Conservation (phyloP, 2,797 vertebrate genomes). For the Crossoptilon crossoptilon region DNA sequence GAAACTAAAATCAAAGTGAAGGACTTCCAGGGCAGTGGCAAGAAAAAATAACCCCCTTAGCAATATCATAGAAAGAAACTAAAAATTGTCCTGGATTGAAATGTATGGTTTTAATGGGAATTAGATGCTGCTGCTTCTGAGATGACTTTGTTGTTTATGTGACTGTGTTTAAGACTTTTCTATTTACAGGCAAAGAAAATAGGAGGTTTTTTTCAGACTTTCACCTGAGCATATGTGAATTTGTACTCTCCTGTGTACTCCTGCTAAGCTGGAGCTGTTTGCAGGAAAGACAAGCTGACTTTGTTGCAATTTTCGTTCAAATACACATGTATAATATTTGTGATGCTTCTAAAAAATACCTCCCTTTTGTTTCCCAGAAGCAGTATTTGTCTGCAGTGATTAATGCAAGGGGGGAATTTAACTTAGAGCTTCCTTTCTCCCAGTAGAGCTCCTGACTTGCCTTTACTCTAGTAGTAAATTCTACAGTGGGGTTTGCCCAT, state of each 20-base stretch:
- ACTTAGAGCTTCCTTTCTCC: not conserved
- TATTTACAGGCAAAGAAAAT: not conserved
- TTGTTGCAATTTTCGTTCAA: constrained; percentile 27
- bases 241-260: not conserved
- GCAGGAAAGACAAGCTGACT: constrained; percentile 11
- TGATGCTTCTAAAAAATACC: not conserved
- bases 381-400: not conserved
- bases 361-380: not conserved
- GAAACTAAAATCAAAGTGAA: not conserved
- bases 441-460: not conserved
- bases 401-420: not conserved
- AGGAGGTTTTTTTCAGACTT: not conserved
- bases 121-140: not conserved
- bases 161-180: not conserved
- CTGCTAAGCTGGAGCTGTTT: not conserved
- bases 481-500: not conserved
- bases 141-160: not conserved
- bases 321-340: not conserved
- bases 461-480: not conserved
- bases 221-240: not conserved
- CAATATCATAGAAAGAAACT: not conserved
- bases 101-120: rapidly evolving
- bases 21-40: not conserved
- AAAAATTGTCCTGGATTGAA: not conserved
- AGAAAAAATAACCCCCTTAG: not conserved